Evolutionary conservation across 2,888 invertebrate species (phyloP).

Genomic region (Acronicta alni): DNA sequence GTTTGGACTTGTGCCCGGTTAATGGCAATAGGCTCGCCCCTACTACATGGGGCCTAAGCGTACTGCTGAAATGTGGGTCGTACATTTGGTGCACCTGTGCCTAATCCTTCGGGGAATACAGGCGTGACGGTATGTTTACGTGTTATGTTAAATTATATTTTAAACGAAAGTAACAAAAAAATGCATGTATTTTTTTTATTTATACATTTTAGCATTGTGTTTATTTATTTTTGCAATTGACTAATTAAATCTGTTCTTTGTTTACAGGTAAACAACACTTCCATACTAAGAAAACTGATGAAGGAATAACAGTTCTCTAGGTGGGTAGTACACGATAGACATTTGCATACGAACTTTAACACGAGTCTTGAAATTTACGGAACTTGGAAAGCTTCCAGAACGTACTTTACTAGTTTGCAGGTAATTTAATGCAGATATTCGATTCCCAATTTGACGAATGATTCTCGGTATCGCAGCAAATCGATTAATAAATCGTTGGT

Average conservation of each 20-base stretch:
- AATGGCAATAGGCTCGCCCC: no score
- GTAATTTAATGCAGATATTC: conserved; percentile 39
- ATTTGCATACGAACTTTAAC: conserved; percentile 56
- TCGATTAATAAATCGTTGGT: conserved; percentile 47
- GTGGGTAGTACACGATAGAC: conserved; percentile 27
- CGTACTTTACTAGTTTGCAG: conserved; percentile 22
- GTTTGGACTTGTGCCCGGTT: no score
- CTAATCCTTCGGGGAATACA: no score
- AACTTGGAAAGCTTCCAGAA: conserved; percentile 70
- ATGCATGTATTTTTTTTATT: no score
- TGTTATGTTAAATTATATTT: no score
- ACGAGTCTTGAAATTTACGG: conserved; percentile 62
- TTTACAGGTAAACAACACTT: conserved; percentile 46
- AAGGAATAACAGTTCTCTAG: conserved; percentile 7
- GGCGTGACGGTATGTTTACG: no score
- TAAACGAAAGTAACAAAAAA: no score
- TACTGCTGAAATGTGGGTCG: no score
- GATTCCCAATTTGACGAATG: conserved; percentile 39
- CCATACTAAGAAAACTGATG: conserved; percentile 14
- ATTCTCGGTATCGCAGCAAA: conserved; percentile 36
- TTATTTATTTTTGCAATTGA: not conserved
- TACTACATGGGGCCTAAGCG: no score
- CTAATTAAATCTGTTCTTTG: conserved; percentile 27
- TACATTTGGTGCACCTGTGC: no score
- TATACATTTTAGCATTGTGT: not conserved